Conservation (phyloP, 2,888 invertebrate species). For the Heterodera filipjevi region DNA sequence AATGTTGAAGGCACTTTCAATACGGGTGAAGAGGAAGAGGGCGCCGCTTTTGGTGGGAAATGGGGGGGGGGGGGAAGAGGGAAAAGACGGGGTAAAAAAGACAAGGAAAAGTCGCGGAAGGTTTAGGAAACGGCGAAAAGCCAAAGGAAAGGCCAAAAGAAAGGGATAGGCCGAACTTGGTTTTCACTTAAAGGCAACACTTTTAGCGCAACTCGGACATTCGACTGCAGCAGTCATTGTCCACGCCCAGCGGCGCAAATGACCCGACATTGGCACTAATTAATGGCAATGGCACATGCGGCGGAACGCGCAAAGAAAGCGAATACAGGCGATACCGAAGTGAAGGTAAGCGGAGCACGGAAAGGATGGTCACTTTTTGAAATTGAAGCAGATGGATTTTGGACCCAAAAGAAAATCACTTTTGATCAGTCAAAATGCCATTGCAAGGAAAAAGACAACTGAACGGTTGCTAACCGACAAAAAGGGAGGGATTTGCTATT, state of each 20-base stretch:
- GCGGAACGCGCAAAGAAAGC: constrained; percentile 50
- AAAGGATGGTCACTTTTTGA: neutral
- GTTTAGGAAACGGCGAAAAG: no score
- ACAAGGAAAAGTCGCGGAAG: neutral
- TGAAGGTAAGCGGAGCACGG: constrained; percentile 39
- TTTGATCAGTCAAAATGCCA: no score
- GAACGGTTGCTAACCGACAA: no score
- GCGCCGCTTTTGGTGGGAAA: constrained; percentile 5
- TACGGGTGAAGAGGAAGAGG: constrained; percentile 11
- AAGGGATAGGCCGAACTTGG: no score
- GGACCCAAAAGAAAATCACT: no score
- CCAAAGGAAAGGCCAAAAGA: no score
- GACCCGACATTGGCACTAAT: constrained; percentile 43
- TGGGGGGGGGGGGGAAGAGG: neutral
- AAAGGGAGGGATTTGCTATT: no score
- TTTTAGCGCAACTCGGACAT: constrained; percentile 25
- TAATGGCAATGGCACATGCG: constrained; percentile 37
- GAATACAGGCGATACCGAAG: constrained; percentile 63
- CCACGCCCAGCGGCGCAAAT: constrained; percentile 52
- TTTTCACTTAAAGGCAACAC: no score
- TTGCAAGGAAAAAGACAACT: no score
- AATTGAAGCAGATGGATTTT: no score
- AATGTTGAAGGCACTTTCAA: constrained; percentile 21
- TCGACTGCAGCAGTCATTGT: constrained; percentile 51
- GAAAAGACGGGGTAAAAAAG: neutral